These are phyloP conservation scores for Didymodactylos carnosus DNA, from an alignment of 2,888 invertebrate genomes.

Conservation along the genomic window DNA sequence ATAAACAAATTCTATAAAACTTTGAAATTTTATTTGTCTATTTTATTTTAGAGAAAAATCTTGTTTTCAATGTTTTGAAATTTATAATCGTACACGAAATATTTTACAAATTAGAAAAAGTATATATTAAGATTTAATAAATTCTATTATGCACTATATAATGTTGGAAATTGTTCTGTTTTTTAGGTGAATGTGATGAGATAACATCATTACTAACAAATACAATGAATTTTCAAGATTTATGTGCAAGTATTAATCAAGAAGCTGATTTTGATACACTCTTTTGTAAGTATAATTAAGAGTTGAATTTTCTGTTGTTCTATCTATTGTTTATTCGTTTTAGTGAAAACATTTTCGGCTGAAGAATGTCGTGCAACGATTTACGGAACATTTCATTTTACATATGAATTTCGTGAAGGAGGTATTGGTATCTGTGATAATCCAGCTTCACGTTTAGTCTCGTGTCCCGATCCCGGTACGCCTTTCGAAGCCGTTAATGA, in stretches of 20 bases:
- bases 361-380: conserved; percentile 12
- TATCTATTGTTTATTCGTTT: neutral
- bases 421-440: conserved; percentile 11
- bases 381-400: conserved; percentile 13
- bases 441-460: conserved; percentile 3
- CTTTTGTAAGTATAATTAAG: neutral
- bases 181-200: neutral
- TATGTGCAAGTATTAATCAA: neutral
- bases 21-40: no score
- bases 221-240: neutral
- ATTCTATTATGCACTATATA: no score
- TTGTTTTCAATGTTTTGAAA: conserved; percentile 12
- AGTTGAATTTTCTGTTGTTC: neutral
- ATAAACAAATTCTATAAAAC: no score
- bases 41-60: neutral
- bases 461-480: conserved; percentile 12
- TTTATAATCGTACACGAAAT: conserved; percentile 11
- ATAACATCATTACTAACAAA: neutral
- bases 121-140: no score
- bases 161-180: no score
- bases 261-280: neutral
- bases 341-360: conserved; percentile 5
- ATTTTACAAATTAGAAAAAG: conserved; percentile 4
- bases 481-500: conserved; percentile 10
- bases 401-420: conserved; percentile 12